Evolutionary conservation across 2,888 invertebrate species (phyloP).

Genomic region (Sipha maydis): DNA sequence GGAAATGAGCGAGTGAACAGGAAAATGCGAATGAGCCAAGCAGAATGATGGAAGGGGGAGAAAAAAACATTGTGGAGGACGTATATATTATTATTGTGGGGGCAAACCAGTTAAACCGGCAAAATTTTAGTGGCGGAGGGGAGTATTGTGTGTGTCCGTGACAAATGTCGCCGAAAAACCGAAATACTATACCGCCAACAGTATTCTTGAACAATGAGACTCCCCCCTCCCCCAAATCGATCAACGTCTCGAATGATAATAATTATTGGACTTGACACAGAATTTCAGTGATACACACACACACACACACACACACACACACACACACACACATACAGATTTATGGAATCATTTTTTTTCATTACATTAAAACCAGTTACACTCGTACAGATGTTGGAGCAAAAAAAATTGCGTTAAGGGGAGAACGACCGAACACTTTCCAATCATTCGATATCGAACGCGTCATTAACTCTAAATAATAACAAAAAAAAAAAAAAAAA

Average conservation of each 20-base stretch:
- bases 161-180: conserved; percentile 59
- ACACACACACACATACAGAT: neutral
- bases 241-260: conserved; percentile 53
- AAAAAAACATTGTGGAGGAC: conserved; percentile 46
- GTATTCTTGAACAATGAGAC: conserved; percentile 40
- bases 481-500: neutral
- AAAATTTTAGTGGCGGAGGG: conserved; percentile 39
- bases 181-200: conserved; percentile 61
- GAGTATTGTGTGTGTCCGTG: conserved; percentile 36
- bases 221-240: conserved; percentile 43
- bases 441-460: conserved; percentile 46
- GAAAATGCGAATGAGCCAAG: neutral
- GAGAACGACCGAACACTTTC: conserved; percentile 20
- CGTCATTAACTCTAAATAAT: conserved; percentile 49
- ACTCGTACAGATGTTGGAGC: conserved; percentile 27
- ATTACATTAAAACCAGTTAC: conserved; percentile 29
- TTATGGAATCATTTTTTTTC: neutral
- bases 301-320: neutral
- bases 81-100: conserved; percentile 47
- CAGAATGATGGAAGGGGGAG: neutral
- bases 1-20: conserved; percentile 29
- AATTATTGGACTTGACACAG: conserved; percentile 42
- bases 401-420: neutral
- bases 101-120: conserved; percentile 61
- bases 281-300: neutral